phyloP scores from a whole-genome alignment of 2,888 invertebrate genomes.

The Rhamnusium bicolor region DNA sequence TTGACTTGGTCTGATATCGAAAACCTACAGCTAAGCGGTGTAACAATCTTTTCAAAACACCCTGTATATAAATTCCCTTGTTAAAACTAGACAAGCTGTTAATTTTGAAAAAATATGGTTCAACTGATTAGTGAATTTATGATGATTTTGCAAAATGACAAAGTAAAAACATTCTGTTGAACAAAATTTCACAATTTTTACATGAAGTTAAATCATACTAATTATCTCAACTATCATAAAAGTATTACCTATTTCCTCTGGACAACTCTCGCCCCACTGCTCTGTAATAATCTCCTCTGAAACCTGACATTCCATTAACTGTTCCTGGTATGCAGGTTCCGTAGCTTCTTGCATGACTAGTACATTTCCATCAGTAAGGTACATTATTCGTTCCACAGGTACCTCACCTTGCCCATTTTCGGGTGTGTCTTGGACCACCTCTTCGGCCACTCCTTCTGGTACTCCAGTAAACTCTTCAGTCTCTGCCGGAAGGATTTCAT shows the following conservation, averaged over 20 bases:
- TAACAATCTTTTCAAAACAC: too few relatives aligned
- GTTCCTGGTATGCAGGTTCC: conserved; percentile 66
- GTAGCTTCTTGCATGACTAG: conserved; percentile 64
- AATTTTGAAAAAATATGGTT: too few relatives aligned
- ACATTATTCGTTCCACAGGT: conserved; percentile 64
- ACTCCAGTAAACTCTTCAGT: conserved; percentile 68
- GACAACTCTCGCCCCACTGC: conserved; percentile 83
- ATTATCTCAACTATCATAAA: too few relatives aligned
- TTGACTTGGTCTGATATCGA: too few relatives aligned
- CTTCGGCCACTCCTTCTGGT: conserved; percentile 51
- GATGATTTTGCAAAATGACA: too few relatives aligned
- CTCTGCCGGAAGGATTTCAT: conserved; percentile 67
- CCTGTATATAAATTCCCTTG: too few relatives aligned
- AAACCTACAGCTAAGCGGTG: too few relatives aligned
- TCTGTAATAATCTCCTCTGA: conserved; percentile 88
- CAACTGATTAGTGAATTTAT: too few relatives aligned
- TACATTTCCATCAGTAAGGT: conserved; percentile 67
- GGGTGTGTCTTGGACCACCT: conserved; percentile 41
- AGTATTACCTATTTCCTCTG: conserved; percentile 70
- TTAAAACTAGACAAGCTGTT: too few relatives aligned
- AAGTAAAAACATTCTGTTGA: too few relatives aligned
- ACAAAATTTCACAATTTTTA: too few relatives aligned
- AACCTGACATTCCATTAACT: conserved; percentile 74
- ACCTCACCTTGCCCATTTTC: conserved; percentile 44
- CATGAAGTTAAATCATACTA: too few relatives aligned